Evolutionary conservation across 2,888 invertebrate species (phyloP).

Genomic region (Eupithecia tripunctaria): DNA sequence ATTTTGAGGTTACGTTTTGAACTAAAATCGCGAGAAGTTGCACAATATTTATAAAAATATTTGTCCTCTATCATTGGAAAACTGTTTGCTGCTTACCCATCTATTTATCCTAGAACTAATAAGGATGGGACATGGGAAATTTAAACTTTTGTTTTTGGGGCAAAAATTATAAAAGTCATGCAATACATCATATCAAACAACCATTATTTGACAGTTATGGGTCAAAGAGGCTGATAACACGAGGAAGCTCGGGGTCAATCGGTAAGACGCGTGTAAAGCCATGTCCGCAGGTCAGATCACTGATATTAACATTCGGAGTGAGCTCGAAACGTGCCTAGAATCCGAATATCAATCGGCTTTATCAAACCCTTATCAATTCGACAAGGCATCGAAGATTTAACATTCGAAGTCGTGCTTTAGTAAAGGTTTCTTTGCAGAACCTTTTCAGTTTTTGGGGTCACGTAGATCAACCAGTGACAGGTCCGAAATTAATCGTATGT

Average conservation of each 20-base stretch:
- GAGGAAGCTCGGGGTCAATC: constrained; percentile 3
- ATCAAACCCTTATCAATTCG: constrained; percentile 35
- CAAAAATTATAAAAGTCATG: neutral
- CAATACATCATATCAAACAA: neutral
- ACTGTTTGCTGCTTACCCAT: too few species aligned
- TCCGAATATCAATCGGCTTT: constrained; percentile 30
- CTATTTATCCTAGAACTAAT: too few species aligned
- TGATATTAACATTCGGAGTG: constrained; percentile 32
- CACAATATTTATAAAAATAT: too few species aligned
- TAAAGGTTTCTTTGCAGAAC: constrained; percentile 1
- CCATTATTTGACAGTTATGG: neutral
- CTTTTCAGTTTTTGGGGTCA: constrained; percentile 5
- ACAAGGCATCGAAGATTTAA: constrained; percentile 26
- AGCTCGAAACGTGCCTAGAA: constrained; percentile 27
- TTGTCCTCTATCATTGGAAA: too few species aligned
- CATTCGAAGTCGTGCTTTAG: constrained; percentile 12
- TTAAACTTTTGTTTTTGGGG: too few species aligned
- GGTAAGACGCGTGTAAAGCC: neutral
- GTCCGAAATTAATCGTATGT: neutral
- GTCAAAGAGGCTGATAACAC: neutral
- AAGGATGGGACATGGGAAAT: neutral
- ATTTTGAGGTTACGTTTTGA: too few species aligned
- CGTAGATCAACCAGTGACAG: neutral
- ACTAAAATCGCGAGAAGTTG: too few species aligned
- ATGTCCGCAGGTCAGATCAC: constrained; percentile 25